These are phyloP conservation scores for Microplitis mediator DNA, from an alignment of 1,140 invertebrate genomes.

Conservation along the genomic window DNA sequence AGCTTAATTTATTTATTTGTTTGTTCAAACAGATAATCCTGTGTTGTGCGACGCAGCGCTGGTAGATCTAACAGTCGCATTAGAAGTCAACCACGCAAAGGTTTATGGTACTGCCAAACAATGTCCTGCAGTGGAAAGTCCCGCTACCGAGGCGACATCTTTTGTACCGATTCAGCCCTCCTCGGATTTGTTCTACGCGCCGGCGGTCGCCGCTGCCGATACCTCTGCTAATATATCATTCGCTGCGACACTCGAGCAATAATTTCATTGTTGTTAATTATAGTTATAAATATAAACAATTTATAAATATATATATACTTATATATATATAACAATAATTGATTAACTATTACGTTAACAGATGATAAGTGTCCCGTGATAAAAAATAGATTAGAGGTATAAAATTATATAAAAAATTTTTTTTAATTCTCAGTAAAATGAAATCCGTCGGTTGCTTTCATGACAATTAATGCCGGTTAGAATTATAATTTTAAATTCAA, in stretches of 20 bases:
- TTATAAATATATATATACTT: not conserved
- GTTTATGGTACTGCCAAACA: slow-evolving; percentile 66
- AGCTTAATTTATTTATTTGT: not conserved
- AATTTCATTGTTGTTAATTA: not conserved
- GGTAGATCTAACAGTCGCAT: slow-evolving; percentile 69
- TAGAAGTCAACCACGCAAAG: slow-evolving; percentile 73
- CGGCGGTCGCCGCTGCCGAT: slow-evolving; percentile 48
- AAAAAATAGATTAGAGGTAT: no score
- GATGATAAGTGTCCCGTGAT: no score
- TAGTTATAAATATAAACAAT: slow-evolving; percentile 6
- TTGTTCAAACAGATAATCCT: slow-evolving; percentile 69
- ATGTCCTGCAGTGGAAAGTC: slow-evolving; percentile 48
- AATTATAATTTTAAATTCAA: no score
- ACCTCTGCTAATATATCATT: slow-evolving; percentile 57
- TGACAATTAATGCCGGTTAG: no score
- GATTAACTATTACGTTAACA: no score
- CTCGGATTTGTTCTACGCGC: slow-evolving; percentile 40
- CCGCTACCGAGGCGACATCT: slow-evolving; percentile 31
- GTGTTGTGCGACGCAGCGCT: slow-evolving; percentile 74
- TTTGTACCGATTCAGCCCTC: slow-evolving; percentile 48
- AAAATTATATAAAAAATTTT: no score
- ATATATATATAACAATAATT: no score
- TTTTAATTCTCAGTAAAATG: no score
- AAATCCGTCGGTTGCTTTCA: no score
- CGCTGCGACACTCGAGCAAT: slow-evolving; percentile 57